Evolutionary conservation across 2,797 vertebrate genomes (phyloP), one percentile per base, ranked within the genome.

Genomic region (Lates japonicus): DNA sequence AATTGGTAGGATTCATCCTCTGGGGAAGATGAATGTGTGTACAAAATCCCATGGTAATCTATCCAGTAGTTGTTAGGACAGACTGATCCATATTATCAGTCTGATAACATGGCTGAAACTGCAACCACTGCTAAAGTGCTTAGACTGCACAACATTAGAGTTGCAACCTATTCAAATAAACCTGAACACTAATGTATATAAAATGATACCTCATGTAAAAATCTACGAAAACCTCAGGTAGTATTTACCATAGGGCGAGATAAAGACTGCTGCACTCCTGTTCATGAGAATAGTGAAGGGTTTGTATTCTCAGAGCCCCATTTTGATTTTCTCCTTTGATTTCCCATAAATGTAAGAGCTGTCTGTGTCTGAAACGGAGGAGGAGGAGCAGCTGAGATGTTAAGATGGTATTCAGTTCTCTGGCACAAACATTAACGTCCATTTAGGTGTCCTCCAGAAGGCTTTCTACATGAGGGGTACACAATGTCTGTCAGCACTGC

Each of bases 341-440:
- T 78, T 81, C 61, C 16, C 6, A 20, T 29, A 9, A 68, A 58
- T 58, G 4, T 55, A 81, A 39, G 14, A 67, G 14, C 25, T 1
- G 0, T 33, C 25, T 67, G 17, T 20, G 6, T 65, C 33, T 70
- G 55, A 54, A 70, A 63, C 41, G 11, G 11, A 76, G 25, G 25
- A 29, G 25, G 31, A 37, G 4, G 31, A 57, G 63, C 25, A 57
- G 61, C 11, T 64, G 20, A 55, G 59, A 62, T 39, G 62, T 54
- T 78, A 13, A 70, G 51, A 55, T 7, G 25, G 7, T 70, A 44
- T 82, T 79, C 52, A 70, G 37, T 74, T 74, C 35, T 79, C 19
- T 61, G 66, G 17, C 31, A 70, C 76, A 75, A 84, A 78, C 82
- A 72, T 70, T 41, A 65, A 51, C 1, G 10, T 81, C 54, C 37